Percentiles rank a stretch among this genome's conserved stretches.
phyloP scores from a whole-genome alignment of 1,140 invertebrate genomes.

The Trichoplusia ni region DNA sequence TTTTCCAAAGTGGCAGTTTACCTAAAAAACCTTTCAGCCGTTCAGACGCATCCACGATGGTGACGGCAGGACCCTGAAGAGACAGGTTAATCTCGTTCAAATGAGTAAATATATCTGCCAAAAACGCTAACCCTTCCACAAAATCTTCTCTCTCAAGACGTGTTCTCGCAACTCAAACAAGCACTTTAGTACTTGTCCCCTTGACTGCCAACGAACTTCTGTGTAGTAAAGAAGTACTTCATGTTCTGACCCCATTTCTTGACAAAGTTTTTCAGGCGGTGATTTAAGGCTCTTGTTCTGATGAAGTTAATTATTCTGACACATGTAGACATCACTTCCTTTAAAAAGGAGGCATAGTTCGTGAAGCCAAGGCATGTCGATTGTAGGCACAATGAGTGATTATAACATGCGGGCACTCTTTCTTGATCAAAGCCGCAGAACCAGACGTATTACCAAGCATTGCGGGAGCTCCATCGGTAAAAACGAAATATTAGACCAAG shows the following conservation, averaged over 20 bases:
- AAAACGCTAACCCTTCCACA: conserved; percentile 19
- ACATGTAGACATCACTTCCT: conserved; percentile 21
- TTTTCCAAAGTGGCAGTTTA: conserved; percentile 24
- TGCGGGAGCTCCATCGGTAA: conserved; percentile 24
- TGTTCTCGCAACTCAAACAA: conserved; percentile 29
- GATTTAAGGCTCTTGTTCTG: conserved; percentile 26
- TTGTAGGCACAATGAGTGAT: conserved; percentile 22
- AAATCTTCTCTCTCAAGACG: conserved; percentile 16
- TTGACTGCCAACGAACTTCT: conserved; percentile 31
- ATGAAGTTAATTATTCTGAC: conserved; percentile 25
- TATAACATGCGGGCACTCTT: conserved; percentile 2
- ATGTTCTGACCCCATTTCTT: conserved; percentile 29
- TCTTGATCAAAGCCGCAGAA: conserved; percentile 15
- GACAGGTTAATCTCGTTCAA: conserved; percentile 16
- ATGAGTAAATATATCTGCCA: conserved; percentile 18
- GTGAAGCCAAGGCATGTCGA: conserved; percentile 25
- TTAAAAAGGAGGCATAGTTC: conserved; percentile 19
- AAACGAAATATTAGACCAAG: too few species aligned
- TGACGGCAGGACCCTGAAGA: conserved; percentile 10
- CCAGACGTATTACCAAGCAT: conserved; percentile 27
- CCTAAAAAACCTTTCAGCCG: conserved; percentile 4
- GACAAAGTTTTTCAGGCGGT: conserved; percentile 16
- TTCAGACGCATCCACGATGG: conserved; percentile 11
- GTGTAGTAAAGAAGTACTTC: conserved; percentile 24
- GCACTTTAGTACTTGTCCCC: conserved; percentile 15